A percentile compares a stretch with the other conserved stretches of the same genome.
Evolutionary conservation across 1,140 invertebrate genomes (phyloP).

Genomic region (Nomia melanderi): DNA sequence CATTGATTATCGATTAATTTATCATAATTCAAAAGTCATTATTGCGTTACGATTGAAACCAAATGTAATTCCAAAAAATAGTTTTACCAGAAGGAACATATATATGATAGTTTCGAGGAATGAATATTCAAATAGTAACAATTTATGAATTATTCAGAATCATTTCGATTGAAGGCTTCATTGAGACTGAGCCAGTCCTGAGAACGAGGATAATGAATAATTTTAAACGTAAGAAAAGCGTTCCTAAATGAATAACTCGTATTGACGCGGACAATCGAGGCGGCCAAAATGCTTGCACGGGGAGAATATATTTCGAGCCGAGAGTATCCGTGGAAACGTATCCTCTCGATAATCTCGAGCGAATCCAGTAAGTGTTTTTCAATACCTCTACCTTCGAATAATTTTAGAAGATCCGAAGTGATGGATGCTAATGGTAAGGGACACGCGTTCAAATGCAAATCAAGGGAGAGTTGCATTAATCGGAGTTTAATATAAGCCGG

Average conservation of each 20-base stretch:
- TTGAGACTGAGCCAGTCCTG: constrained; percentile 2
- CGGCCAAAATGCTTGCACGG: constrained; percentile 23
- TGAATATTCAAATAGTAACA: no score
- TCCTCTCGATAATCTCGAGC: constrained; percentile 1
- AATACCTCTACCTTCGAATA: constrained; percentile 39
- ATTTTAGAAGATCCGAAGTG: constrained; percentile 32
- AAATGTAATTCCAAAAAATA: no score
- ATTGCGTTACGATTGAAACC: no score
- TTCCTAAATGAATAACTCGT: constrained; percentile 37
- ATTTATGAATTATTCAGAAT: not conserved
- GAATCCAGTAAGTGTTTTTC: constrained; percentile 37
- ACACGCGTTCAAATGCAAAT: constrained; percentile 30
- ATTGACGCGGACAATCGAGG: constrained; percentile 50
- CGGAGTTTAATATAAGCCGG: not conserved
- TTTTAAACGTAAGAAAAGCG: constrained; percentile 37
- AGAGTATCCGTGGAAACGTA: not conserved
- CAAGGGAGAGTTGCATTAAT: not conserved
- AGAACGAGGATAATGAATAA: constrained; percentile 2
- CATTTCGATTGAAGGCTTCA: not conserved
- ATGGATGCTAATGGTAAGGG: constrained; percentile 11
- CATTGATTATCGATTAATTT: no score
- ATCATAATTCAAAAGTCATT: no score
- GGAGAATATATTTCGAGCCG: constrained; percentile 12
- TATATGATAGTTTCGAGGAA: no score
- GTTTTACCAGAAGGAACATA: no score